Evolutionary conservation across 2,113 vertebrate genomes (phyloP), one percentile per base, ranked within the genome.

Genomic region (Cyanoderma ruficeps): DNA sequence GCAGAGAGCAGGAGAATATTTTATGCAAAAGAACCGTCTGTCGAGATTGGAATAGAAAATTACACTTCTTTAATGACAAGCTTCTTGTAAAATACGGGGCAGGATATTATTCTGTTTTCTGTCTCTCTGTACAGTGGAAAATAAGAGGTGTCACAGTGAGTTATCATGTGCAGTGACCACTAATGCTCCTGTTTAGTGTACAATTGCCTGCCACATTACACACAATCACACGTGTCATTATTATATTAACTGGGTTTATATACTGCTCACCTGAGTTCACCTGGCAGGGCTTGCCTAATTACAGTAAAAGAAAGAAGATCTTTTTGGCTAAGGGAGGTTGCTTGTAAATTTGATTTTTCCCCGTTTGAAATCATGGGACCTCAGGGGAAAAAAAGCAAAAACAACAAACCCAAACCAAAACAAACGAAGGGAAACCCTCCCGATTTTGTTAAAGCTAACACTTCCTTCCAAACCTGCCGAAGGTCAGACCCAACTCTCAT

Each of bases 151-250:
- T 96, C 96, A 94, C 94, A 95, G 93, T 93, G 96, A 97, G 94
- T 97, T 97, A 97, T 98, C 96, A 96, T 59, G 93, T 85, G 94
- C 75, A 91, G 92, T 93, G 93, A 78, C 96, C 95, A 89, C 74
- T 91, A 76, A 91, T 93, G 77, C 83, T 93, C 56, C 93, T 72
- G 47, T 93, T 96, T 85, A 93, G 82, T 96, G 77, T 85, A 91
- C 82, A 87, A 83, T 91, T 91, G 92, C 93, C 69, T 91, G 93
- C 89, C 95, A 91, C 94, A 89, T 91, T 94, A 52, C 92, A 93
- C 83, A 92, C 93, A 94, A 87, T 94, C 94, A 68, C 70, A 65
- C 11, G 22, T 89, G 83, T 75, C 15, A 5, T 96, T 92, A 96
- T 96, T 91, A 10, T 82, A 87, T 94, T 95, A 94, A 65, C 94